phyloP scores from a whole-genome alignment of 2,888 invertebrate species.

The Scotopteryx bipunctaria region DNA sequence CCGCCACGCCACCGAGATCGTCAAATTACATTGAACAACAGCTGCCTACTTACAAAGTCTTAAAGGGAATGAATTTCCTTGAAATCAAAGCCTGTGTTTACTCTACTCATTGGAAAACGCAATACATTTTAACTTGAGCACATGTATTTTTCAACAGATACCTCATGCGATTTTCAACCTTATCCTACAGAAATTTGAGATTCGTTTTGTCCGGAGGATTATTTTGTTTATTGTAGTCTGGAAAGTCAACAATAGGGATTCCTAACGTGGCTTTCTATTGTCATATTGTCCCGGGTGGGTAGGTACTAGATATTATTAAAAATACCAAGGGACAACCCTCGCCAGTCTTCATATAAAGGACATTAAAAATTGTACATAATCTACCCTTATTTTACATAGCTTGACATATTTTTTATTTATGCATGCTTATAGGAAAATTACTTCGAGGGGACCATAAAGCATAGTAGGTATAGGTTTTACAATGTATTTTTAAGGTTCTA shows the following conservation, averaged over 20 bases:
- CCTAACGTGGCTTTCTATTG: constrained; percentile 57
- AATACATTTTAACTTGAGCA: constrained; percentile 21
- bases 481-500: no score
- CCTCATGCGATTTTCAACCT: constrained; percentile 8
- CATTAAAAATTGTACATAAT: constrained; percentile 37
- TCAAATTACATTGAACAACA: no score
- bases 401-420: background rate
- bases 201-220: constrained; percentile 6
- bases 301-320: constrained; percentile 62
- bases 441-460: no score
- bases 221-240: constrained; percentile 38
- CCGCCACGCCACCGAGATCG: no score
- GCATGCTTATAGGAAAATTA: no score
- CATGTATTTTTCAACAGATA: constrained; percentile 2
- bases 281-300: constrained; percentile 50
- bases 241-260: constrained; percentile 62
- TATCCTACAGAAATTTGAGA: background rate
- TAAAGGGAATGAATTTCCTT: background rate
- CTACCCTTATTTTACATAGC: constrained; percentile 9
- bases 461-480: no score
- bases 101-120: constrained; percentile 20
- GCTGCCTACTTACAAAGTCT: no score
- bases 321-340: constrained; percentile 54
- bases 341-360: constrained; percentile 39
- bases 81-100: background rate